These are phyloP conservation scores for Phortica magna DNA, from an alignment of 2,888 invertebrate genomes.

Conservation along the genomic window DNA sequence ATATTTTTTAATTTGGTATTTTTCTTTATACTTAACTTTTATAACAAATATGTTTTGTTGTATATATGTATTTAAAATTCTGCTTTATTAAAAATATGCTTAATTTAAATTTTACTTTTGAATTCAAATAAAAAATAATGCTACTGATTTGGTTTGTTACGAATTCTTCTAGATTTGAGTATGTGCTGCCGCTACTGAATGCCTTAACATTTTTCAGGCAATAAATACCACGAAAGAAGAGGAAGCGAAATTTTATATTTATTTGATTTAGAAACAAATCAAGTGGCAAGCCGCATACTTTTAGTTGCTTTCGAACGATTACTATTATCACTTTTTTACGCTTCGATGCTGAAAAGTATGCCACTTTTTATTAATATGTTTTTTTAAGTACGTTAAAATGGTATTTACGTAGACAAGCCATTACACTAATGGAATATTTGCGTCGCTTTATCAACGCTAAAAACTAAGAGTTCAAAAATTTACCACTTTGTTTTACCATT, in stretches of 20 bases:
- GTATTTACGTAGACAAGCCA: background rate
- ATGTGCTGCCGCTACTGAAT: background rate
- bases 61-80: conserved; percentile 1
- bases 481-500: background rate
- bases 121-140: conserved; percentile 14
- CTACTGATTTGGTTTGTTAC: conserved; percentile 3
- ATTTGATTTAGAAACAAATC: background rate
- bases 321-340: too few species aligned
- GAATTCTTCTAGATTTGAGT: background rate
- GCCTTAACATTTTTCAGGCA: background rate
- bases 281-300: background rate
- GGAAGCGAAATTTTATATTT: too few species aligned
- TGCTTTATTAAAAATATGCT: conserved; percentile 11
- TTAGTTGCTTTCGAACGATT: background rate
- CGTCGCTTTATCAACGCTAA: background rate
- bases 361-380: background rate
- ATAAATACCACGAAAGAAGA: background rate
- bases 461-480: background rate
- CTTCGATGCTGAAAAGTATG: background rate
- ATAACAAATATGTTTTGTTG: conserved; percentile 47
- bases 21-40: conserved; percentile 56
- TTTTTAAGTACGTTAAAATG: background rate
- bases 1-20: conserved; percentile 53
- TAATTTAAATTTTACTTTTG: background rate
- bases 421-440: too few species aligned